These are phyloP conservation scores for Sphaerophoria taeniata DNA, from an alignment of 2,888 invertebrate species.

Conservation along the genomic window DNA sequence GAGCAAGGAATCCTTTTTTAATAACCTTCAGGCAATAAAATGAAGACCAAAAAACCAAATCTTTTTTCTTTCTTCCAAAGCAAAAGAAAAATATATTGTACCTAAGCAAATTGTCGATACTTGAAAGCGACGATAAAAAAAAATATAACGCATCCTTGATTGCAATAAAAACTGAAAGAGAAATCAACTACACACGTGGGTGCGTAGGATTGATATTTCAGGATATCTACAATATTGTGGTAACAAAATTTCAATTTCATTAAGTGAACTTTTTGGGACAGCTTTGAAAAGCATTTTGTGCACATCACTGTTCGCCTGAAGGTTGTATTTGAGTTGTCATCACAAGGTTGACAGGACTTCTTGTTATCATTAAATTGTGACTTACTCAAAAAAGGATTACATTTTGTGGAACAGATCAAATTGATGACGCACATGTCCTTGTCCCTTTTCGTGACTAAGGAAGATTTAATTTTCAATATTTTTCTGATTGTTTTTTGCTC, in stretches of 20 bases:
- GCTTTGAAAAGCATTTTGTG: background rate
- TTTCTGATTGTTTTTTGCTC: background rate
- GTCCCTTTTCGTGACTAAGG: slow-evolving; percentile 33
- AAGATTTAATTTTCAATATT: slow-evolving; percentile 2
- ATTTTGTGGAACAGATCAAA: slow-evolving; percentile 50
- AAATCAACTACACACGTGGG: background rate
- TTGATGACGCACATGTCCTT: slow-evolving; percentile 1
- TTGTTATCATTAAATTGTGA: slow-evolving; percentile 68
- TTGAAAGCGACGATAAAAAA: slow-evolving; percentile 69
- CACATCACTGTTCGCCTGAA: slow-evolving; percentile 8
- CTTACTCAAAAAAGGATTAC: slow-evolving; percentile 67
- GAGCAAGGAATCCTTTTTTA: slow-evolving; percentile 62
- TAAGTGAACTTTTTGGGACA: background rate
- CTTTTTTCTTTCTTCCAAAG: background rate
- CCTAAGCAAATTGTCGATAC: slow-evolving; percentile 66
- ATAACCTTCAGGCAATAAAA: slow-evolving; percentile 72
- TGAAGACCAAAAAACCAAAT: slow-evolving; percentile 26
- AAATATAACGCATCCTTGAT: slow-evolving; percentile 71
- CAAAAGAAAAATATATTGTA: slow-evolving; percentile 30
- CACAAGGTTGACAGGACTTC: slow-evolving; percentile 3
- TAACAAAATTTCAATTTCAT: background rate
- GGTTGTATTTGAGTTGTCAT: slow-evolving; percentile 3
- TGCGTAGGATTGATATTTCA: slow-evolving; percentile 18
- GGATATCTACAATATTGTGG: slow-evolving; percentile 5
- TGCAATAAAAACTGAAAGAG: slow-evolving; percentile 63